Evolutionary conservation across 2,888 invertebrate species (phyloP).

Genomic region (Ectobius pallidus): DNA sequence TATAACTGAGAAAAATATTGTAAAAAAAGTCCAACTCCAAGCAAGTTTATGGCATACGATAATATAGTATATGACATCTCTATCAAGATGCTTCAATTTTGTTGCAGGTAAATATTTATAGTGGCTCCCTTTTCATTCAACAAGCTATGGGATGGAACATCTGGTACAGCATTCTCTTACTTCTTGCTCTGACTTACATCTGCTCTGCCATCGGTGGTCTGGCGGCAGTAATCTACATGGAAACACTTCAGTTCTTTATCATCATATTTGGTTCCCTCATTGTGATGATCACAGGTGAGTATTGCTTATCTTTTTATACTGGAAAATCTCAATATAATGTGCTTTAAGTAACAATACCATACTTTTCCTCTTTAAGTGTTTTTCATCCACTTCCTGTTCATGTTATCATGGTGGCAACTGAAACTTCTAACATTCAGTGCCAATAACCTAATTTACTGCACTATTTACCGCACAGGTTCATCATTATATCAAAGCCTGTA

Average conservation of each 20-base stretch:
- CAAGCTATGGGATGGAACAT: slow-evolving; percentile 24
- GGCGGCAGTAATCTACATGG: slow-evolving; percentile 28
- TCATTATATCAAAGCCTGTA: no score
- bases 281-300: slow-evolving; percentile 20
- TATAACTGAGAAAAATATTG: no score
- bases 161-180: slow-evolving; percentile 16
- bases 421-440: no score
- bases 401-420: no score
- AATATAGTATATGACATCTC: no score
- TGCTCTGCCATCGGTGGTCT: slow-evolving; percentile 26
- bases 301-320: no score
- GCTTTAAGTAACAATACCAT: not conserved
- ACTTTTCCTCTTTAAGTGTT: not conserved
- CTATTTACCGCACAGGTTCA: no score
- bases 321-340: not conserved
- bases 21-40: no score
- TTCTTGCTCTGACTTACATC: slow-evolving; percentile 3
- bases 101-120: slow-evolving; percentile 18
- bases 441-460: no score
- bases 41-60: no score
- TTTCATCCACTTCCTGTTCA: no score
- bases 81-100: no score
- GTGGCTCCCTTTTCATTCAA: slow-evolving; percentile 18
- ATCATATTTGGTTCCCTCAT: slow-evolving; percentile 11
- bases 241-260: slow-evolving; percentile 22